A percentile compares a stretch with the other conserved stretches of the same genome.
phyloP scores from a whole-genome alignment of 2,113 vertebrate species.

The Mustela lutreola region DNA sequence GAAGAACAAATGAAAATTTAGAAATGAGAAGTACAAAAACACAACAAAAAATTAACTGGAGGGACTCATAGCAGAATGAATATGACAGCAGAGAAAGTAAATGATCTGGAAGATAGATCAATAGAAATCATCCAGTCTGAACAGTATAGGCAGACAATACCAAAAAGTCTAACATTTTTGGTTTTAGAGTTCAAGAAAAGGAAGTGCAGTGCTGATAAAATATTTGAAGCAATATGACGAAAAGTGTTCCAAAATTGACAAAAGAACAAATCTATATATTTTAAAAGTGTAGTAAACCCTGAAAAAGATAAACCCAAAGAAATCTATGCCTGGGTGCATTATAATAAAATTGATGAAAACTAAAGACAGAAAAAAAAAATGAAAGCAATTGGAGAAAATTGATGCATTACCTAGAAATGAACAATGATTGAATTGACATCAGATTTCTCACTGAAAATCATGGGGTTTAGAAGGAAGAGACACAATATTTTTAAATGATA shows the following conservation, averaged over 20 bases:
- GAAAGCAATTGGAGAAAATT: background rate
- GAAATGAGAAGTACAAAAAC: background rate
- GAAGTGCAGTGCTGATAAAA: background rate
- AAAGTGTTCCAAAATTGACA: background rate
- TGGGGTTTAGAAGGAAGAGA: background rate
- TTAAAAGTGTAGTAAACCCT: background rate
- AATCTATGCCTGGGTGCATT: background rate
- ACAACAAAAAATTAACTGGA: background rate
- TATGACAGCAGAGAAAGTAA: background rate
- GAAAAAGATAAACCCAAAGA: background rate
- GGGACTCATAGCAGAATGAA: background rate
- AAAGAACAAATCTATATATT: background rate
- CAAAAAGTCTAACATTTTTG: background rate
- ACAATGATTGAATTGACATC: background rate
- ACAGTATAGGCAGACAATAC: background rate
- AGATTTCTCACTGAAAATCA: background rate
- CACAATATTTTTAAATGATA: conserved; percentile 13
- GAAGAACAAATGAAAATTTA: background rate
- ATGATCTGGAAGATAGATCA: background rate
- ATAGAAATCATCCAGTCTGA: background rate
- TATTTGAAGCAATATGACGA: background rate
- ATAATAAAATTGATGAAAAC: background rate
- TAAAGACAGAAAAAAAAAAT: background rate
- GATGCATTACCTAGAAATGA: background rate
- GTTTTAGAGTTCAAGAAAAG: background rate